Evolutionary conservation across 92 coral and sea anemone genomes (phyloP), one percentile per base, ranked within the genome.

Genomic region (Nematostella vectensis): DNA sequence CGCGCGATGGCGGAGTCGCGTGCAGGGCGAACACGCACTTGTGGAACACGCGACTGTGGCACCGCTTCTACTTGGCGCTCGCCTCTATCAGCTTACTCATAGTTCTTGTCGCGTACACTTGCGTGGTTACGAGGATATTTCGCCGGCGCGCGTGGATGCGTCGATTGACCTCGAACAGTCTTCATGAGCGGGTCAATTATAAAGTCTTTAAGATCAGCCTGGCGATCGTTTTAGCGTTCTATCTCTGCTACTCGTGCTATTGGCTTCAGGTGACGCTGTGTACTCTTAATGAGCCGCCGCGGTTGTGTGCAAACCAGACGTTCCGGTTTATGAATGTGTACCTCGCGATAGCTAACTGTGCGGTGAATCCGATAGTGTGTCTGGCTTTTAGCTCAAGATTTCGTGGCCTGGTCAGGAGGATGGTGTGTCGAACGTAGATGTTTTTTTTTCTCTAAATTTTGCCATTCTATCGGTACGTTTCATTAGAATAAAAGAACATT

Each of bases 1-100:
- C 56, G 2, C 11, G 29, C 3, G 54, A 19, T 4, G 38, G 8
- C 13, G 55, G 26, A 0, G 37, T 43, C 3, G 28, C 30, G 12
- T 65, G 71, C 55, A 54, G 3, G 22, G 71, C 71, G 20, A 65
- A 62, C 31, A 20, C 54, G 15, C 55, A 27, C 0, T 17, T 54
- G 54, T 65, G 71, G 71, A 44, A 65, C 26, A 47, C 48, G 10
- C 19, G 20, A 10, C 27, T 58, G 27, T 65, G 71, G 71, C 71
- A 47, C 11, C 12, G 16, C 21, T 65, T 65, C 45, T 65, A 65
- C 47, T 38, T 65, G 17, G 71, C 25, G 9, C 62, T 65, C 2
- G 59, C 62, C 16, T 65, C 71, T 4, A 19, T 47, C 9, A 37
- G 42, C 16, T 36, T 65, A 12, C 3, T 65, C 17, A 19, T 17